Conservation (phyloP, 2,888 invertebrate genomes). For the Athripsodes cinereus region DNA sequence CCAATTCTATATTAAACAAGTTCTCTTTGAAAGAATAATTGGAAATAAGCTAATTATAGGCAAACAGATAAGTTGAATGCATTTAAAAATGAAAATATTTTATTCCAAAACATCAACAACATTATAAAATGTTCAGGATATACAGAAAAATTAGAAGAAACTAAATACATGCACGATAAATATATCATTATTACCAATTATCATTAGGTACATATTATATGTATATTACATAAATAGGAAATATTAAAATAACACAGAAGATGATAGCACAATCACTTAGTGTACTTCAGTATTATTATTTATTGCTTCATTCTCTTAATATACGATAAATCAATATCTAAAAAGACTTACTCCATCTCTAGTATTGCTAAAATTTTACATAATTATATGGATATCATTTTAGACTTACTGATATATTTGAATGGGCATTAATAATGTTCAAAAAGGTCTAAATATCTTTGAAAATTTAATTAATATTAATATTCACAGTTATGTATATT, state of each 20-base stretch:
- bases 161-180: no score
- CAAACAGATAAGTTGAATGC: no score
- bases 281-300: constrained; percentile 19
- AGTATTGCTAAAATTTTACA: constrained; percentile 26
- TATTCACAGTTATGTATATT: neutral
- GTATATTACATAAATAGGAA: constrained; percentile 20
- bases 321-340: constrained; percentile 24
- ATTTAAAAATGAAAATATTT: no score
- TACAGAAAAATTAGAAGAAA: no score
- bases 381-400: constrained; percentile 15
- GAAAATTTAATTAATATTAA: neutral
- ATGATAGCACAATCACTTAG: constrained; percentile 24
- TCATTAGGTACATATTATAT: neutral
- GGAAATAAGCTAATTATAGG: no score
- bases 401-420: neutral
- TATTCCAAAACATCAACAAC: no score
- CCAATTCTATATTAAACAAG: no score
- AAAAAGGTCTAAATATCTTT: neutral
- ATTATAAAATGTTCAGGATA: no score
- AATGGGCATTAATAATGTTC: no score
- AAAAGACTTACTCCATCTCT: constrained; percentile 23
- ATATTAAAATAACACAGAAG: constrained; percentile 23
- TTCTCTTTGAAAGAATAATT: no score
- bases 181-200: no score
- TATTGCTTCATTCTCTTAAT: constrained; percentile 26